Conservation (phyloP, 1,140 invertebrate species). For the Camponotus vicinus region DNA sequence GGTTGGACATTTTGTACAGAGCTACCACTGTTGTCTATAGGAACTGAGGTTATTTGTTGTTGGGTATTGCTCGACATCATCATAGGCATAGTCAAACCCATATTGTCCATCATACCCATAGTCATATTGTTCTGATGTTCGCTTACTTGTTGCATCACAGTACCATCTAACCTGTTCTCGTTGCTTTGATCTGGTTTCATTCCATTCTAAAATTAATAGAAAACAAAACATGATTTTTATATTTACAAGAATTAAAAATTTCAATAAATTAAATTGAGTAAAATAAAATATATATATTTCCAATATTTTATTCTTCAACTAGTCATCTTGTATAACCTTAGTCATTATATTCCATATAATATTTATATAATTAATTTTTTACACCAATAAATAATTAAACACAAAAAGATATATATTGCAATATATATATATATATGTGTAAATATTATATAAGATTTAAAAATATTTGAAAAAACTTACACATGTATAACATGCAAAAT, state of each 20-base stretch:
- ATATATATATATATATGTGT: neutral
- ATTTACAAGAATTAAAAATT: neutral
- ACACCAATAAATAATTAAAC: neutral
- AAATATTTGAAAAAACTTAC: slow-evolving; percentile 59
- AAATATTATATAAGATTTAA: neutral
- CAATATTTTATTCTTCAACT: neutral
- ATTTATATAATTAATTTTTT: neutral
- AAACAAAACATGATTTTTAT: neutral
- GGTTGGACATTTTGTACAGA: slow-evolving; percentile 81
- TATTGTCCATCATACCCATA: slow-evolving; percentile 83
- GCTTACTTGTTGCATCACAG: slow-evolving; percentile 82
- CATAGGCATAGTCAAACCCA: slow-evolving; percentile 81
- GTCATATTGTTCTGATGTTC: slow-evolving; percentile 83
- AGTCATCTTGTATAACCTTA: neutral
- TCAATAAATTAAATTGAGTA: neutral
- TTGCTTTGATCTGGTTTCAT: slow-evolving; percentile 83
- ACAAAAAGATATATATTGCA: neutral
- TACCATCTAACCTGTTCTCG: slow-evolving; percentile 83
- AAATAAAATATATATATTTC: neutral
- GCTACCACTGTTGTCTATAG: slow-evolving; percentile 82
- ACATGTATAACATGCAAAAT: slow-evolving; percentile 32
- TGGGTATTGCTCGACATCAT: slow-evolving; percentile 81
- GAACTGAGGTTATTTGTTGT: slow-evolving; percentile 84
- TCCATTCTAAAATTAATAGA: slow-evolving; percentile 76
- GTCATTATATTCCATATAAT: neutral